Percentiles rank a stretch among this genome's conserved stretches.
These are phyloP conservation scores for Noctuana brunneofusca DNA, from an alignment of 2,888 invertebrate species.

Conservation along the genomic window DNA sequence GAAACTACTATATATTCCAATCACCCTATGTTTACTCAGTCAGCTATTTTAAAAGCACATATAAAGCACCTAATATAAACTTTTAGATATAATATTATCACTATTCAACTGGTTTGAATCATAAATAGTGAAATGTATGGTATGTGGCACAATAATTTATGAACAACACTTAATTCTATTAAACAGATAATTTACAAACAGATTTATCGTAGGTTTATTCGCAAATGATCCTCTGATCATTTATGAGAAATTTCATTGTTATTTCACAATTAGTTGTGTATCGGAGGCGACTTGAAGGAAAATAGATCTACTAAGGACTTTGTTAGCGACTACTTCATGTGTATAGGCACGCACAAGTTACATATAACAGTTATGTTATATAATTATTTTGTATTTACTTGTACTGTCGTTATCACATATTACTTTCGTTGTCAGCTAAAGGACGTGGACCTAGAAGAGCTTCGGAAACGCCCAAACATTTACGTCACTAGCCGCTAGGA, in stretches of 20 bases:
- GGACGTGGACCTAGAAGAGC: slow-evolving; percentile 5
- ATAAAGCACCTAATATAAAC: slow-evolving; percentile 24
- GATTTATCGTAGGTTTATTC: slow-evolving; percentile 16
- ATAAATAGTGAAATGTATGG: slow-evolving; percentile 21
- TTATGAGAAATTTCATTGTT: slow-evolving; percentile 3
- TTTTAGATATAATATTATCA: slow-evolving; percentile 1
- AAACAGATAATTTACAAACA: slow-evolving; percentile 23
- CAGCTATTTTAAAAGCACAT: slow-evolving; percentile 15
- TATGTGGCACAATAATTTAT: slow-evolving; percentile 16
- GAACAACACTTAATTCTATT: slow-evolving; percentile 27
- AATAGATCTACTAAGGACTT: slow-evolving; percentile 8
- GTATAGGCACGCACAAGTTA: slow-evolving; percentile 15
- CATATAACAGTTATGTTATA: slow-evolving; percentile 16
- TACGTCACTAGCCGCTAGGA: background rate
- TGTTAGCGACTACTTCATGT: slow-evolving; percentile 12
- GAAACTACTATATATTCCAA: slow-evolving; percentile 9
- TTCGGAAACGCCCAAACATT: slow-evolving; percentile 1
- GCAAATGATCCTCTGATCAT: slow-evolving; percentile 10
- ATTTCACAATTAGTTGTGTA: background rate
- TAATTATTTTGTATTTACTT: slow-evolving; percentile 8
- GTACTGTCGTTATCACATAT: slow-evolving; percentile 16
- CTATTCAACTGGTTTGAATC: slow-evolving; percentile 3
- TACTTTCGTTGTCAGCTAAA: slow-evolving; percentile 18
- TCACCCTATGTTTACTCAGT: slow-evolving; percentile 21
- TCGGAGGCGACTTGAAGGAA: background rate